Evolutionary conservation across 2,113 vertebrate genomes (phyloP).

Genomic region (Polypterus bichir): DNA sequence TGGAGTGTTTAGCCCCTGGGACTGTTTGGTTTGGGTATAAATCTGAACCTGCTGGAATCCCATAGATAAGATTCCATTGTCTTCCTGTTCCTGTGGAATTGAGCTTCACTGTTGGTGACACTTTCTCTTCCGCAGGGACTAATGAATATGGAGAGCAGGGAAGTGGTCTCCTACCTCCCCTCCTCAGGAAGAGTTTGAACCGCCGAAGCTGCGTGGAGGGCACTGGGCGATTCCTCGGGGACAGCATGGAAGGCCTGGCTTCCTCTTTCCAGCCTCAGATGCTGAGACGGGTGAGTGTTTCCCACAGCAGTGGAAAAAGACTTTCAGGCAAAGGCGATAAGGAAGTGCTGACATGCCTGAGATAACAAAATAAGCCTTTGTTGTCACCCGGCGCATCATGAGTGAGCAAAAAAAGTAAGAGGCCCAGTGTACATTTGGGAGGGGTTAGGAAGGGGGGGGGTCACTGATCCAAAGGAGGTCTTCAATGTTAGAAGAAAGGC

Average conservation of each 20-base stretch:
- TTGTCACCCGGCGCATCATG: not conserved
- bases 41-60: too few species aligned
- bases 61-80: too few species aligned
- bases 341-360: not conserved
- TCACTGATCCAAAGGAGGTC: too few species aligned
- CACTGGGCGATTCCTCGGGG: slow-evolving; percentile 36
- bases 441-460: too few species aligned
- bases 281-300: slow-evolving; percentile 48
- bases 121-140: slow-evolving; percentile 32
- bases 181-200: slow-evolving; percentile 44
- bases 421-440: too few species aligned
- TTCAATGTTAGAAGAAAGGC: too few species aligned
- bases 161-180: slow-evolving; percentile 23
- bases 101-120: too few species aligned
- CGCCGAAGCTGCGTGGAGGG: slow-evolving; percentile 54
- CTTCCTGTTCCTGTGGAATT: too few species aligned
- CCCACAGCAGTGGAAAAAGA: not conserved
- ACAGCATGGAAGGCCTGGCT: slow-evolving; percentile 33
- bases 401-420: too few species aligned
- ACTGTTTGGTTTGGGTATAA: too few species aligned
- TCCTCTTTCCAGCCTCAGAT: slow-evolving; percentile 25
- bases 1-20: too few species aligned
- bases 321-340: not conserved
- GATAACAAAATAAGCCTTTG: not conserved
- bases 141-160: slow-evolving; percentile 24